Evolutionary conservation across 2,797 vertebrate genomes (phyloP), one percentile per base, ranked within the genome.

Genomic region (Mionectes olivaceus): DNA sequence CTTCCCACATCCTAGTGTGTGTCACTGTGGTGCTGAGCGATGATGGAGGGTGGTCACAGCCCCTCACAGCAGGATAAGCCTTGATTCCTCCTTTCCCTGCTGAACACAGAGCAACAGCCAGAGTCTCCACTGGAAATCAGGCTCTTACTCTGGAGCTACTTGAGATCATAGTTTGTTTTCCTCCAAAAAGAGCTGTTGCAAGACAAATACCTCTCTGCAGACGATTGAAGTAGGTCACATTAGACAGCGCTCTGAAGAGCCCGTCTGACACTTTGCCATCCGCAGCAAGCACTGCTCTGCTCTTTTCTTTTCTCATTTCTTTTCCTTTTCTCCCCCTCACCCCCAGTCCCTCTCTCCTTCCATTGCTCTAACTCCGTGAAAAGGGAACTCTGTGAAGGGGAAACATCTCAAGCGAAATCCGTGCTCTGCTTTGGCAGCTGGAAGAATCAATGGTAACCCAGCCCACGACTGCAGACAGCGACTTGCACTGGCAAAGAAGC

Each of bases 161-260:
- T 25, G 79, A 93, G 92, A 96, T 92, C 96, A 89, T 27, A 35
- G 74, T 88, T 96, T 89, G 82, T 94, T 97, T 97, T 95, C 84
- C 90, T 96, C 95, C 95, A 95, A 74, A 93, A 91, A 76, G 87
- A 96, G 76, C 93, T 94, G 87, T 92, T 96, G 83, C 79, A 93
- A 97, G 95, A 97, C 92, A 96, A 95, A 97, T 43, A 80, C 76
- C 78, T 96, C 89, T 90, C 77, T 89, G 57, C 80, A 95, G 35
- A 16, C 19, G 24, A 89, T 2, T 95, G 93, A 97, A 97, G 76
- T 96, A 94, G 96, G 95, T 94, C 92, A 91, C 73, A 4, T 93
- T 65, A 76, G 79, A 53, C 75, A 75, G 67, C 47, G 75, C 92
- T 90, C 61, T 55, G 89, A 39, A 92, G 63, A 95, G 76, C 23